Evolutionary conservation across 2,113 vertebrate species (phyloP), one percentile per base, ranked within the genome.

Genomic region (Pionites leucogaster): DNA sequence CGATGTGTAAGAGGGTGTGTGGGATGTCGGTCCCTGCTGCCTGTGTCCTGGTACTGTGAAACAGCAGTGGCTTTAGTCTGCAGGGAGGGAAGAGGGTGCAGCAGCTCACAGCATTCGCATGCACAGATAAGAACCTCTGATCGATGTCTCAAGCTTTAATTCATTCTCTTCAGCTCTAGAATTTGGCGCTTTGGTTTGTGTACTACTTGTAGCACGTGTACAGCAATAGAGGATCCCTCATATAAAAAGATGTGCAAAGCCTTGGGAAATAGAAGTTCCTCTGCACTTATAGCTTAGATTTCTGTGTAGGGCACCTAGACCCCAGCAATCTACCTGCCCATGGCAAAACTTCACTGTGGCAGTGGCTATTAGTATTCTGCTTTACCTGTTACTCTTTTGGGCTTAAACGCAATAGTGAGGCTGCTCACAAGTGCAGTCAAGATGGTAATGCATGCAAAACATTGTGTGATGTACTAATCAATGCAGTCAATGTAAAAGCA

Each of bases 401-500:
- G 42, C 50, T 94, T 59, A 59, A 47, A 29, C 63, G 50, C 11
- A 20, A 8, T 41, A 12, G 33, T 39, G 33, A 78, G 28, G 49
- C 62, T 84, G 69, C 25, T 90, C 44, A 62, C 49, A 46, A 19
- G 14, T 13, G 50, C 39, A 33, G 35, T 86, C 53, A 70, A 64
- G 31, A 59, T 62, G 33, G 28, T 72, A 89, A 65, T 41, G 31
- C 62, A 47, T 60, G 60, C 64, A 91, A 70, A 94, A 82, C 76
- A 15, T 78, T 27, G 22, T 41, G 59, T 49, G 85, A 67, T 93
- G 44, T 42, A 52, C 84, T 79, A 83, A 95, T 95, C 82, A 69
- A n/a, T 69, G 47, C 49, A 88, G 82, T 92, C 71, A 52, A 27
- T 86, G 52, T 92, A 82, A 92, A 96, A 88, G 65, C 41, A 63